A percentile compares a stretch with the other conserved stretches of the same genome.
phyloP scores from a whole-genome alignment of 64 coral and sea anemone species.

The Montipora cactus region DNA sequence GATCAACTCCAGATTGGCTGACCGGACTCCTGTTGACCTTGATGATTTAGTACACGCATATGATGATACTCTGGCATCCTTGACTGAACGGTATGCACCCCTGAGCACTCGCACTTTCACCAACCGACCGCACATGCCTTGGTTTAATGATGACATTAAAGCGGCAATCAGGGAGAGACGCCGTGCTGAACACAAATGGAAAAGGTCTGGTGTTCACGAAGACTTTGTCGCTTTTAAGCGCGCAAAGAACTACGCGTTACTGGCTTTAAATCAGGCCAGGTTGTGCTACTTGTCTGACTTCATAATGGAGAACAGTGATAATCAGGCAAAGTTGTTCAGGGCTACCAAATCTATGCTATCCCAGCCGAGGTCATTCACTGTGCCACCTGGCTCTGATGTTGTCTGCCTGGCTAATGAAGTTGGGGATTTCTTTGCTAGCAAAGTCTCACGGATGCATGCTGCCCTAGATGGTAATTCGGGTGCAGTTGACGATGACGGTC shows the following conservation, averaged over 20 bases:
- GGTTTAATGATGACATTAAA: neutral
- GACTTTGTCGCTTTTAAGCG: constrained; percentile 27
- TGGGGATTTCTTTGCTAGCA: constrained; percentile 7
- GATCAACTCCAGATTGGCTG: neutral
- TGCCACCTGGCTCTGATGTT: neutral
- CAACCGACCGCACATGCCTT: neutral
- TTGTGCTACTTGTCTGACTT: neutral
- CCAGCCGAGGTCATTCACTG: neutral
- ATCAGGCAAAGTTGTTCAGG: constrained; percentile 29
- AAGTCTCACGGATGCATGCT: neutral
- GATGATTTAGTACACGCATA: neutral
- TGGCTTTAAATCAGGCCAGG: constrained; percentile 26
- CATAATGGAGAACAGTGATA: constrained; percentile 13
- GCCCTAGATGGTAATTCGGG: neutral
- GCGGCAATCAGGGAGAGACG: constrained; percentile 29
- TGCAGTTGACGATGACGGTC: neutral
- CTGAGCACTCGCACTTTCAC: neutral
- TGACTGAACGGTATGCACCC: neutral
- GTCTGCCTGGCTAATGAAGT: constrained; percentile 4
- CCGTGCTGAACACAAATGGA: constrained; percentile 8
- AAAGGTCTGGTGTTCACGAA: neutral
- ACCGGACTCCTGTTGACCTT: neutral
- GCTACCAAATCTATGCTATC: neutral
- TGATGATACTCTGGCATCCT: neutral
- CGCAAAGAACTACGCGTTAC: constrained; percentile 26